A percentile compares a stretch with the other conserved stretches of the same genome.
Evolutionary conservation across 2,888 invertebrate genomes (phyloP).

Genomic region (Cataglyphis livida): DNA sequence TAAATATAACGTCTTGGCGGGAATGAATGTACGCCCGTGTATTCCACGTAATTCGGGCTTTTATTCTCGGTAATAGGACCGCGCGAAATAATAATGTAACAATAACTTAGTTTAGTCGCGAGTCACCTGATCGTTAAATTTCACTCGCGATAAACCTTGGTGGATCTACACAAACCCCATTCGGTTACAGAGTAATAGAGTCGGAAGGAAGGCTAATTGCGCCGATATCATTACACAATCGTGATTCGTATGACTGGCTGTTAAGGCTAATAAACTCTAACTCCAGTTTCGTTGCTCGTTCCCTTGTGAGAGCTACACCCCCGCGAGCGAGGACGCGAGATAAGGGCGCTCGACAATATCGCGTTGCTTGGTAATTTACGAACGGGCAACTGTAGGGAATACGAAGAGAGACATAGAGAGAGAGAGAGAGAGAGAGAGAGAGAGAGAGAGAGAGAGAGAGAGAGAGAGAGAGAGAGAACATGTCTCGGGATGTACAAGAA

Average conservation of each 20-base stretch:
- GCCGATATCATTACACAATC: slow-evolving; percentile 37
- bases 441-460: neutral
- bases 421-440: too few relatives aligned
- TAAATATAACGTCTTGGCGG: slow-evolving; percentile 6
- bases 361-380: slow-evolving; percentile 65
- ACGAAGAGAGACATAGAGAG: slow-evolving; percentile 6
- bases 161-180: neutral
- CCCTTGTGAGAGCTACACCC: slow-evolving; percentile 35
- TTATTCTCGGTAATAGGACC: neutral
- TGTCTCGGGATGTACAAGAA: slow-evolving; percentile 55
- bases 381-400: slow-evolving; percentile 56
- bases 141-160: neutral
- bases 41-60: neutral
- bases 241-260: slow-evolving; percentile 41
- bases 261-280: slow-evolving; percentile 35
- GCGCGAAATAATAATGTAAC: neutral
- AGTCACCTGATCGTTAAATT: neutral
- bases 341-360: slow-evolving; percentile 63
- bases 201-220: slow-evolving; percentile 8
- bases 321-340: slow-evolving; percentile 36
- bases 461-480: neutral
- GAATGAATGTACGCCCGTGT: neutral
- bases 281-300: slow-evolving; percentile 37
- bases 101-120: neutral
- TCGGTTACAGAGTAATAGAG: neutral